Conservation (phyloP, 2,797 vertebrate species). For the Microctenopoma lineatum region DNA sequence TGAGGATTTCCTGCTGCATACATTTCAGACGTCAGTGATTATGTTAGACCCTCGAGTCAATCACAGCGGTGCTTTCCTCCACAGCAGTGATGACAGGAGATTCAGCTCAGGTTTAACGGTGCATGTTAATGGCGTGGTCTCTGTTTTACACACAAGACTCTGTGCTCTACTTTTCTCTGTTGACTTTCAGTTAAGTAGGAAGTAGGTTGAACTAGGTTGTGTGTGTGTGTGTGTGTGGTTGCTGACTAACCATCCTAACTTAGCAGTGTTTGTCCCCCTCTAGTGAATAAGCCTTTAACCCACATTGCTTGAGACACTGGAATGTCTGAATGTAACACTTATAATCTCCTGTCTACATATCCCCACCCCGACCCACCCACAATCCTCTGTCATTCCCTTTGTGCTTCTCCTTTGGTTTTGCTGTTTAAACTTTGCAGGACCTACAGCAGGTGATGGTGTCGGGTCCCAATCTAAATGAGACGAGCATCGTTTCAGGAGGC, state of each 20-base stretch:
- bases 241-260: constrained; percentile 59
- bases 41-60: neutral
- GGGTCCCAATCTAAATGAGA: constrained; percentile 96
- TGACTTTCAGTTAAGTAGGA: constrained; percentile 22
- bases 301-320: constrained; percentile 1
- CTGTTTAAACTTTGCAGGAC: constrained; percentile 80
- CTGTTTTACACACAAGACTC: constrained; percentile 7
- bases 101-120: constrained; percentile 29
- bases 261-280: constrained; percentile 60
- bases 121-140: constrained; percentile 18
- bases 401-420: neutral
- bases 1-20: constrained; percentile 31
- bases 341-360: constrained; percentile 40
- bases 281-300: constrained; percentile 40
- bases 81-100: neutral
- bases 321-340: constrained; percentile 21
- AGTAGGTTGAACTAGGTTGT: neutral
- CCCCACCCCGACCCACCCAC: constrained; percentile 1
- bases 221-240: neutral
- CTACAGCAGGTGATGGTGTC: constrained; percentile 98
- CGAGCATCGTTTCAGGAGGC: constrained; percentile 95
- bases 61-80: neutral
- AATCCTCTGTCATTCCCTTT: constrained; percentile 16
- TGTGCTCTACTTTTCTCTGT: neutral
- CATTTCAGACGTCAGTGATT: constrained; percentile 8